Conservation (phyloP, 1,140 invertebrate genomes). For the Euschistus heros region DNA sequence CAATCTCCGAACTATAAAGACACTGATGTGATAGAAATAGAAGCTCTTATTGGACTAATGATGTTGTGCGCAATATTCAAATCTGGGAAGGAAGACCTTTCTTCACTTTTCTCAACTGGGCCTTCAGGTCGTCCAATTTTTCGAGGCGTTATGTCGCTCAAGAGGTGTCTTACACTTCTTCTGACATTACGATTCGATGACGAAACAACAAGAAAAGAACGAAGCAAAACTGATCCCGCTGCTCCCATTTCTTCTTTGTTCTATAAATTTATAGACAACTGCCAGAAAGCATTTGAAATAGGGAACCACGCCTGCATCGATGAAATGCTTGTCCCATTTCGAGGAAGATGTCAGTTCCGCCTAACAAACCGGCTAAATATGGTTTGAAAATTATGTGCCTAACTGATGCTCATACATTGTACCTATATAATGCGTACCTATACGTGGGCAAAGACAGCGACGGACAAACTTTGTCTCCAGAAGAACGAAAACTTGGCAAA, state of each 20-base stretch:
- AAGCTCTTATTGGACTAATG: not conserved
- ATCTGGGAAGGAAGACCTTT: not conserved
- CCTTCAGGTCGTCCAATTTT: not conserved
- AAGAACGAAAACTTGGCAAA: not conserved
- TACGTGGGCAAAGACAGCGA: not conserved
- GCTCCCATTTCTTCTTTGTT: slow-evolving; percentile 28
- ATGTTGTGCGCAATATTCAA: not conserved
- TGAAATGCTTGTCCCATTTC: slow-evolving; percentile 34
- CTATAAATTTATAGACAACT: slow-evolving; percentile 33
- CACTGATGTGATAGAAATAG: not conserved
- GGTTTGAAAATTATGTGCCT: slow-evolving; percentile 25
- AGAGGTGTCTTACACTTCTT: not conserved
- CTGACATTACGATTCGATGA: no score
- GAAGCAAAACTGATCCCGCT: no score
- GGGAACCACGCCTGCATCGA: slow-evolving; percentile 28
- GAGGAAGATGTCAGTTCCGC: slow-evolving; percentile 34
- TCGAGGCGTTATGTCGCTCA: not conserved
- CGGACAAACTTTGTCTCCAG: not conserved
- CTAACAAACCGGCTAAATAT: slow-evolving; percentile 35
- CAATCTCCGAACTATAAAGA: not conserved
- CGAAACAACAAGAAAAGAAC: no score
- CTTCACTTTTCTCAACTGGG: not conserved
- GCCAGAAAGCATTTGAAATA: slow-evolving; percentile 27
- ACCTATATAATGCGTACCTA: not conserved
- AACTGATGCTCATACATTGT: not conserved